phyloP scores from a whole-genome alignment of 2,888 invertebrate species.

The Graphium colonna region DNA sequence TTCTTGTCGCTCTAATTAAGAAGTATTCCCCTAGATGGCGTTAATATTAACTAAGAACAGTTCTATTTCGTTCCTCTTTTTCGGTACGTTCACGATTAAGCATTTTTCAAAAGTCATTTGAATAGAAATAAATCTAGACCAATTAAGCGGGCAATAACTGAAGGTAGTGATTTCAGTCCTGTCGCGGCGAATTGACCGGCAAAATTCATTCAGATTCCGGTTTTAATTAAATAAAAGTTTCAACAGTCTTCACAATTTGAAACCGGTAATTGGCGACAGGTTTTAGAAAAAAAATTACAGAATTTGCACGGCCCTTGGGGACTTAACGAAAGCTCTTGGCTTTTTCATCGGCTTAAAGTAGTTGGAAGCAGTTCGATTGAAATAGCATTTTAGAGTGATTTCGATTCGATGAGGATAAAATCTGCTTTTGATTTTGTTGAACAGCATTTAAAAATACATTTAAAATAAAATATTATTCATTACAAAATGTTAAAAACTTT shows the following conservation, averaged over 20 bases:
- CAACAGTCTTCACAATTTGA: conserved; percentile 23
- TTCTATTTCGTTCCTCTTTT: not conserved
- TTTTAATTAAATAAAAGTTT: conserved; percentile 24
- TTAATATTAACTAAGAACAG: not conserved
- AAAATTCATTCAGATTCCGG: conserved; percentile 20
- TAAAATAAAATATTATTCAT: too few relatives aligned
- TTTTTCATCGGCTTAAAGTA: conserved; percentile 16
- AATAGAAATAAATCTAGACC: conserved; percentile 18
- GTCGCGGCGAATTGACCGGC: conserved; percentile 18
- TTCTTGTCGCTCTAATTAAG: not conserved
- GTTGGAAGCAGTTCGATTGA: conserved; percentile 15
- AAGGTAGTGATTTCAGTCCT: conserved; percentile 14
- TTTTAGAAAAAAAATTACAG: conserved; percentile 26
- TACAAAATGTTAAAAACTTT: too few relatives aligned
- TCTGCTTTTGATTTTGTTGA: not conserved
- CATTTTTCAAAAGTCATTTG: conserved; percentile 7
- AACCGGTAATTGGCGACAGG: conserved; percentile 28
- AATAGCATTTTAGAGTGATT: conserved; percentile 11
- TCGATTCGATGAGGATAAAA: conserved; percentile 1
- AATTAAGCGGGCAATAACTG: conserved; percentile 20
- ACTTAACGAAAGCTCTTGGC: conserved; percentile 15
- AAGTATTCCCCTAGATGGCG: conserved; percentile 13
- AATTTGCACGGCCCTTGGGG: conserved; percentile 14
- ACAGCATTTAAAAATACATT: not conserved
- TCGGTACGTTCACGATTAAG: not conserved